Base-by-base conservation (phyloP, 2,888 invertebrate genomes). In the Scaptomyza parva region DNA sequence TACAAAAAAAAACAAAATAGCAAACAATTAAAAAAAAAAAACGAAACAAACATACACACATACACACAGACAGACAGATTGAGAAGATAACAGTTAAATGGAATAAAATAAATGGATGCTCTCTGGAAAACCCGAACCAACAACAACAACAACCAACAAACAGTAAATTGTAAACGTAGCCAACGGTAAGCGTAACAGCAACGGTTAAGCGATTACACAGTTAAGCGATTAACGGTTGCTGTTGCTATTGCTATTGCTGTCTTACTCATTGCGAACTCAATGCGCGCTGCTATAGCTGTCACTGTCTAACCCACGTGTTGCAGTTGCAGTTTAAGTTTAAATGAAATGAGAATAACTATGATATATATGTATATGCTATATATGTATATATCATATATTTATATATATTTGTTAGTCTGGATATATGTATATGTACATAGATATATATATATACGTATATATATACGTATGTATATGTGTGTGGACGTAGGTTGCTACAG, bases 111-210 rank as follows among this genome's bases (percentile, higher is more conserved):
- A 59, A 65, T 60, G 30, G 40, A 20, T 73, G 80, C 83, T 86
- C 83, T 86, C 86, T 76, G 28, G n/a, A n/a, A n/a, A 30, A 70
- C 60, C 66, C 69, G 66, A 78, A 67, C 43, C 62, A 71, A 59
- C 41, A 52, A 52, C 26, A 45, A 2, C 30, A 30, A 28, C 9
- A 57, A 3, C 7, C 28, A 28, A 7, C 8, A 24, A 35, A 35
- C 51, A 33, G 48, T 48, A 20, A 53, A 52, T 33, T 28, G 45
- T 17, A 41, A 24, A 28, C n/a, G 20, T 45, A 26, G 47, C 48
- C n/a, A 35, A 37, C 55, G 26, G 35, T 24, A 8, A 17, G 41
- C 26, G 24, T 22, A 55, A 26, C 48, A 51, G 48, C 52, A 53
- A 11, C 45, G 22, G 43, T 47, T 50, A 63, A 44, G 18, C 28